phyloP scores from a whole-genome alignment of 2,888 invertebrate species.

The Tachina grossa region DNA sequence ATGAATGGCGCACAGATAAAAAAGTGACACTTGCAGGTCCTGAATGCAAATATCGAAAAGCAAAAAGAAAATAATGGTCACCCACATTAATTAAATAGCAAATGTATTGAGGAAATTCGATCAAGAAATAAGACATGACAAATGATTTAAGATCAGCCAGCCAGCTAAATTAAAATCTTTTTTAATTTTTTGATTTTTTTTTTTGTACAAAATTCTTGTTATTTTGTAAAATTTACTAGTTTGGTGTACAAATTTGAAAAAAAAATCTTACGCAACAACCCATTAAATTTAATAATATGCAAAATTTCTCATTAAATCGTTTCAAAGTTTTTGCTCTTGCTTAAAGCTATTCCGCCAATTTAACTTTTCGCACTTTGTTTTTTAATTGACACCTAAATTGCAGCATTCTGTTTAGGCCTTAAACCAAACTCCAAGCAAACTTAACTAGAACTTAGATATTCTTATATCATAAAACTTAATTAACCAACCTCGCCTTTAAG shows the following conservation, averaged over 20 bases:
- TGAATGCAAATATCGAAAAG: constrained; percentile 12
- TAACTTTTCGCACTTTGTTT: constrained; percentile 30
- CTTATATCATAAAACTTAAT: constrained; percentile 47
- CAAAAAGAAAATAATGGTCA: background rate
- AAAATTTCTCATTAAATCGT: background rate
- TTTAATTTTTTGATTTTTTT: too few species aligned
- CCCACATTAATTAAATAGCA: background rate
- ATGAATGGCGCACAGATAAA: background rate
- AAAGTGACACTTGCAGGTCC: constrained; percentile 10
- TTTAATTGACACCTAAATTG: constrained; percentile 20
- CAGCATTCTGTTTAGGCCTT: constrained; percentile 41
- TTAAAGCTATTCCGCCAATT: background rate
- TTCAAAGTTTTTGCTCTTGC: background rate
- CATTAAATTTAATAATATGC: too few species aligned
- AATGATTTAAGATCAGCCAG: too few species aligned
- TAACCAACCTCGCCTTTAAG: constrained; percentile 47
- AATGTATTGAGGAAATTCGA: background rate
- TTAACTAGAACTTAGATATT: constrained; percentile 21
- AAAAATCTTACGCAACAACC: too few species aligned
- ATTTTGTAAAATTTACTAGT: too few species aligned
- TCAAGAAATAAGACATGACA: too few species aligned
- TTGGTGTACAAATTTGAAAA: too few species aligned
- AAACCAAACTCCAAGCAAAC: constrained; percentile 33
- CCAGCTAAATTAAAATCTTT: too few species aligned
- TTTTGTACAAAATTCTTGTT: too few species aligned